Evolutionary conservation across 2,113 vertebrate species (phyloP).

Genomic region (Zosterops borbonicus): DNA sequence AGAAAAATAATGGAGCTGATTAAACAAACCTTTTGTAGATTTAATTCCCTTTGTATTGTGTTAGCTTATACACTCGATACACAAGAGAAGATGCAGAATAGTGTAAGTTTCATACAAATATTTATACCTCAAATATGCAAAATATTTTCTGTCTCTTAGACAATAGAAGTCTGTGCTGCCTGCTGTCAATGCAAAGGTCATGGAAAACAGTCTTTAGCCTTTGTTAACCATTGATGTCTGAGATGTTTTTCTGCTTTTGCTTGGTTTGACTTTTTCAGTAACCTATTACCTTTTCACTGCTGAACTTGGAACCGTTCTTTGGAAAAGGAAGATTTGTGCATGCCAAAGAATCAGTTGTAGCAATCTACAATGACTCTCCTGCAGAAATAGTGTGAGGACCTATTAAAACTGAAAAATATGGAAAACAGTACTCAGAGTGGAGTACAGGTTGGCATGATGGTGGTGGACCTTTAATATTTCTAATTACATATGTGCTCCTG

Average conservation of each 20-base stretch:
- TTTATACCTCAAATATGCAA: neutral
- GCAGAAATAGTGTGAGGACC: neutral
- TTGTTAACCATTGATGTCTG: neutral
- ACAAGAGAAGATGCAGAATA: neutral
- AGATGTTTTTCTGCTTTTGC: neutral
- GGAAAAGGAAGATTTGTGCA: neutral
- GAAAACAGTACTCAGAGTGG: neutral
- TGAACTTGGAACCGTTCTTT: neutral
- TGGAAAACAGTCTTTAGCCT: constrained; percentile 2
- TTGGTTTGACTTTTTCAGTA: constrained; percentile 1
- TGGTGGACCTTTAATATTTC: neutral
- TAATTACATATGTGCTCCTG: neutral
- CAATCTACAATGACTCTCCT: neutral
- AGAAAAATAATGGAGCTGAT: neutral
- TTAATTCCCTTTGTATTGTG: neutral
- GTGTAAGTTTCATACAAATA: neutral
- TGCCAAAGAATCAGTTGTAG: neutral
- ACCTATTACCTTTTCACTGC: neutral
- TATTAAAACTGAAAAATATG: neutral
- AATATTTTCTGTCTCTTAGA: constrained; percentile 3
- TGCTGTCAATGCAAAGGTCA: neutral
- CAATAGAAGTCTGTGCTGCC: constrained; percentile 10
- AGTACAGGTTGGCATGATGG: neutral
- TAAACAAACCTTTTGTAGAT: neutral
- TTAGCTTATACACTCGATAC: neutral